phyloP scores from a whole-genome alignment of 1,140 invertebrate species.

The Magallana ariakensis region DNA sequence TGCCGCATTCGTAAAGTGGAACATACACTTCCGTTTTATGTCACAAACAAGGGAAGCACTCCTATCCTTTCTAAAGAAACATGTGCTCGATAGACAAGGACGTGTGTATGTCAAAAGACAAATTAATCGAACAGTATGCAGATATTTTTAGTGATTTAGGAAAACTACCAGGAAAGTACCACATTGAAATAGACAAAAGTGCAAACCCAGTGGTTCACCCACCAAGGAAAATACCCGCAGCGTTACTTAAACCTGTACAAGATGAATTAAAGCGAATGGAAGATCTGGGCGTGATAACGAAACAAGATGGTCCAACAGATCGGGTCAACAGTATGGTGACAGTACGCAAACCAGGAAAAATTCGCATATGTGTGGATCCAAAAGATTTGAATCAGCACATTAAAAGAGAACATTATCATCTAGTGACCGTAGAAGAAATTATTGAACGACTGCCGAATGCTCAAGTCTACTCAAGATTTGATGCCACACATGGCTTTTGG shows the following conservation, averaged over 20 bases:
- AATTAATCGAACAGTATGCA: too few relatives aligned
- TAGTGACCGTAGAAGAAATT: slow-evolving; percentile 73
- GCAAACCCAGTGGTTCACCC: slow-evolving; percentile 38
- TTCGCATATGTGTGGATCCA: too few relatives aligned
- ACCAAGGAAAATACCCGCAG: slow-evolving; percentile 50
- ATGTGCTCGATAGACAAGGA: slow-evolving; percentile 54
- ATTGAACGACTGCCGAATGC: slow-evolving; percentile 70
- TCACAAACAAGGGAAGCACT: slow-evolving; percentile 69
- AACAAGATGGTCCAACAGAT: slow-evolving; percentile 48
- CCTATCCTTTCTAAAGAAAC: slow-evolving; percentile 57
- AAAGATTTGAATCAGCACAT: too few relatives aligned
- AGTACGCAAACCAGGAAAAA: slow-evolving; percentile 52
- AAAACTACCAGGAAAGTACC: too few relatives aligned
- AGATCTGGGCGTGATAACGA: slow-evolving; percentile 56
- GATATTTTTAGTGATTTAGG: too few relatives aligned
- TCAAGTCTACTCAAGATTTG: slow-evolving; percentile 53
- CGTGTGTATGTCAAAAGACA: too few relatives aligned
- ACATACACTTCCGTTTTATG: too few relatives aligned
- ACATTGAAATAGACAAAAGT: too few relatives aligned
- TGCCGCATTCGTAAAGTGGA: too few relatives aligned
- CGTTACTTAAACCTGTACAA: slow-evolving; percentile 32
- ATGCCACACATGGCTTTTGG: neutral
- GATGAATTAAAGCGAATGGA: too few relatives aligned
- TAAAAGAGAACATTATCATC: slow-evolving; percentile 75
- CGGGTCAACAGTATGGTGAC: slow-evolving; percentile 54